Base-by-base conservation (phyloP, 2,113 vertebrate genomes). In the Rhinopomastus cyanomelas region DNA sequence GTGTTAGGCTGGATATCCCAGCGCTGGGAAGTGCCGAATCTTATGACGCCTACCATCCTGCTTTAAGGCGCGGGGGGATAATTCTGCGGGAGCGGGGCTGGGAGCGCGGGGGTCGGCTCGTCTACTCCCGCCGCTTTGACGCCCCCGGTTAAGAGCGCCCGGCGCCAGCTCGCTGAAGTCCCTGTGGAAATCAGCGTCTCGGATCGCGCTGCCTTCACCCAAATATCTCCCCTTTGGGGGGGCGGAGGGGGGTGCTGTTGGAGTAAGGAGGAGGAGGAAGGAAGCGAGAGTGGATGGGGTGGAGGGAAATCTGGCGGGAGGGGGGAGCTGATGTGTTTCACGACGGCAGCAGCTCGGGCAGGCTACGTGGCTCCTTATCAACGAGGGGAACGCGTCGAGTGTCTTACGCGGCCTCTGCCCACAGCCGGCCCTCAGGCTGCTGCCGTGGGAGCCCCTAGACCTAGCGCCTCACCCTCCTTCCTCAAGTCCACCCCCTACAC, bases 121-220 rank as follows among this genome's bases (percentile, higher is more conserved):
- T n/a, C n/a, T n/a, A n/a, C n/a, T n/a, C n/a, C 39, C 39, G 96
- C 96, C 92, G 97, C 97, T 97, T 97, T 97, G 97, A 96, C 96
- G 97, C 97, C 97, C 96, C 96, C 93, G 96, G 95, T 95, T 96
- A 96, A 97, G 97, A 97, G 96, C 92, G 86, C 93, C 95, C 96
- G 97, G 97, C 97, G 97, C 97, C 98, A 96, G 97, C 64, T 90
- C 93, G 77, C 86, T 96, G 95, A 95, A 95, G 87, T 96, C 95
- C 95, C 96, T 89, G 89, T 78, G 95, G 96, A 95, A 96, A 88
- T 92, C 92, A 82, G 93, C 93, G 96, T 92, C 96, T 95, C 83
- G 92, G 94, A 95, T 93, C 88, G 71, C 92, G 95, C 85, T 94
- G 91, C 95, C 66, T 90, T 95, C 91, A 91, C 95, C 90, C 83